Percentiles rank a stretch among this genome's conserved stretches.
phyloP scores from a whole-genome alignment of 2,113 vertebrate species.

The Apaloderma vittatum region DNA sequence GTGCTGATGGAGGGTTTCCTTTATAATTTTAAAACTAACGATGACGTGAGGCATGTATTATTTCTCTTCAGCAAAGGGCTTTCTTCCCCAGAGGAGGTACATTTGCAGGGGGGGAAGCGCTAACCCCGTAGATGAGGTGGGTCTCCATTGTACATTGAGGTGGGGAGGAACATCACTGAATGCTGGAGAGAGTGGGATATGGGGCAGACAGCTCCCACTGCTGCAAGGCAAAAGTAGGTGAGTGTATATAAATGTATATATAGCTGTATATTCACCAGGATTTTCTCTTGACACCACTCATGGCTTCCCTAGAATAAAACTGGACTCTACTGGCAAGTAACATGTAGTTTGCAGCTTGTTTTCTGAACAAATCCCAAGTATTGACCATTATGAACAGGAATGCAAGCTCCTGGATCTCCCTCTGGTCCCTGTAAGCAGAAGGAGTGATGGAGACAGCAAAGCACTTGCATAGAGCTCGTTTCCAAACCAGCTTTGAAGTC shows the following conservation, averaged over 20 bases:
- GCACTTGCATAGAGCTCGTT: accelerated
- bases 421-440: neutral
- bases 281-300: neutral
- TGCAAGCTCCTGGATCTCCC: neutral
- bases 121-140: neutral
- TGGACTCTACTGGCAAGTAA: neutral
- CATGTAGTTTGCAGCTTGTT: neutral
- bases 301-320: neutral
- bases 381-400: accelerated
- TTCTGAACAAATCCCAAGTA: neutral
- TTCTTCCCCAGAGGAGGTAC: neutral
- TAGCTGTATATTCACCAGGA: neutral
- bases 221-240: neutral
- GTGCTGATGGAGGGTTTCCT: slow-evolving; percentile 14
- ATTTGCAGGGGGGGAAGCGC: neutral
- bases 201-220: neutral
- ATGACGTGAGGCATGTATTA: neutral
- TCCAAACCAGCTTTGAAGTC: neutral
- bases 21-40: neutral
- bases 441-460: neutral
- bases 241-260: neutral
- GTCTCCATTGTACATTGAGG: neutral
- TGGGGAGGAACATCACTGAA: neutral
- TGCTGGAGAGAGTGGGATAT: accelerated
- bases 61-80: neutral